Conservation (phyloP, 1,140 invertebrate species). For the Sitodiplosis mosellana region DNA sequence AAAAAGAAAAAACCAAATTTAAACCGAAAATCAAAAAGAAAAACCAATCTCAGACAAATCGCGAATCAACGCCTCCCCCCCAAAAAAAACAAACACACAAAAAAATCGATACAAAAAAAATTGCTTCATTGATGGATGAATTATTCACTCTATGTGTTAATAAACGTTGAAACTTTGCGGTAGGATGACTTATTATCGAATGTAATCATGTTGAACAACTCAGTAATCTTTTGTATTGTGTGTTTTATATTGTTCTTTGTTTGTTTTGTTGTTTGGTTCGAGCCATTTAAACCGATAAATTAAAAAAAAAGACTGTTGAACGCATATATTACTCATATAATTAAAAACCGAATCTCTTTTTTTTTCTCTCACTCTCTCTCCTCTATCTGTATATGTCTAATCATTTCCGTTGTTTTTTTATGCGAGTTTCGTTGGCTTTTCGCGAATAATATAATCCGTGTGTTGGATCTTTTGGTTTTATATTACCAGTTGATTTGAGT, state of each 20-base stretch:
- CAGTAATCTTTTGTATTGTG: neutral
- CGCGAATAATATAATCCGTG: neutral
- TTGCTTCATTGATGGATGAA: slow-evolving; percentile 2
- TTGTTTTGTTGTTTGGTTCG: neutral
- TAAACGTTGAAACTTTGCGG: neutral
- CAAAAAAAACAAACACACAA: too few relatives aligned
- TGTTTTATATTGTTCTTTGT: neutral
- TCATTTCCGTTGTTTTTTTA: neutral
- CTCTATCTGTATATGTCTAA: neutral
- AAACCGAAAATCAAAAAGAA: too few relatives aligned
- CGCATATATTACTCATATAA: too few relatives aligned
- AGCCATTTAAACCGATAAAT: too few relatives aligned
- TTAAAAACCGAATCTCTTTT: neutral
- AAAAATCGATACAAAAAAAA: neutral
- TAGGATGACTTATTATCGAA: neutral
- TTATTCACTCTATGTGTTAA: neutral
- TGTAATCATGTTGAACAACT: neutral
- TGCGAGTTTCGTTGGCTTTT: neutral
- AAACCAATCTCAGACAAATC: too few relatives aligned
- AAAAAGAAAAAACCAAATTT: too few relatives aligned
- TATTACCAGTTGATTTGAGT: neutral
- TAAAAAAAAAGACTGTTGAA: too few relatives aligned
- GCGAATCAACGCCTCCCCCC: too few relatives aligned
- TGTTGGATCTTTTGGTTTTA: neutral
- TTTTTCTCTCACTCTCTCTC: neutral